Evolutionary conservation across 2,797 vertebrate genomes (phyloP), one percentile per base, ranked within the genome.

Genomic region (Gymnodraco acuticeps): DNA sequence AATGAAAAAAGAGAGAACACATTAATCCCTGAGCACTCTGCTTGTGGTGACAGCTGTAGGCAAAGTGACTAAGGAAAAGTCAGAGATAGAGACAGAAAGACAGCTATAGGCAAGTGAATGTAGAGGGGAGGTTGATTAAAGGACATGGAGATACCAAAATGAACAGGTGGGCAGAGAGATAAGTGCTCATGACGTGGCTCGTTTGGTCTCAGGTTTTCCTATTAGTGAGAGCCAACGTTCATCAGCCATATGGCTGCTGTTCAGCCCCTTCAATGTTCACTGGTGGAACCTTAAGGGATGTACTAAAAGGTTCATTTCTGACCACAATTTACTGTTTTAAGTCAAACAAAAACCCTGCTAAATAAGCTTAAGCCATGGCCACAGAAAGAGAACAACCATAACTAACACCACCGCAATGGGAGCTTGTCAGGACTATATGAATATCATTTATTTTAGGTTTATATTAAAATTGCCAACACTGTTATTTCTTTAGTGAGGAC

Each of bases 181-280:
- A 86, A 80, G 79, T 64, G 82, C 54, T 82, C 45, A 17, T 70
- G 77, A 78, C 7, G 62, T 56, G 16, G 64, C 66, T 68, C 19
- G n/a, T 78, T 81, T 80, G 68, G 60, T 73, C 55, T 78, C 67
- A 82, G 79, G 63, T 86, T 86, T 82, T 83, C 63, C 75, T 69
- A 3, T 75, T 78, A n/a, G 53, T 38, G 19, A 60, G 42, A 55
- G 56, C 67, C 61, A 61, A 17, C 15, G 50, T 63, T 70, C 74
- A 82, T 78, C 72, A 54, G 63, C 83, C 85, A 89, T 74, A 86
- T 87, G 85, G 75, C 75, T 38, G 53, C 0, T 38, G 68, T 51
- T 80, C 72, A 80, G 50, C 41, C 59, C 19, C 42, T 42, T 59
- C 60, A 33, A 3, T 23, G 19, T 55, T 85, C 43, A 17, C 16